phyloP scores from a whole-genome alignment of 2,888 invertebrate genomes.

The Ormyrus pomaceus region DNA sequence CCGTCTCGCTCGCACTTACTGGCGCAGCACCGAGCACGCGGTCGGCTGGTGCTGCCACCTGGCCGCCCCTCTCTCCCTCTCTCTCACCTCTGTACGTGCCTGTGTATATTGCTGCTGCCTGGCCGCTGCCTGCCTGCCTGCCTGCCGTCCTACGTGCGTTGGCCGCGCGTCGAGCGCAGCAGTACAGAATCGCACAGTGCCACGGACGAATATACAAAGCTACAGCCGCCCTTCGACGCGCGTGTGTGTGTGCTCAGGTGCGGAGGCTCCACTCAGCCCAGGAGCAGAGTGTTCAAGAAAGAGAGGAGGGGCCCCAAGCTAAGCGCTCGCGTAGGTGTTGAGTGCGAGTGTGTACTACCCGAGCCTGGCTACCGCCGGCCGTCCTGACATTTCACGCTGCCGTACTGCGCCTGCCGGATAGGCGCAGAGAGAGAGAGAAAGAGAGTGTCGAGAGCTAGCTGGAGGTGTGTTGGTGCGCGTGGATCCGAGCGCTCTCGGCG shows the following conservation, averaged over 20 bases:
- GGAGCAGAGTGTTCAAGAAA: background rate
- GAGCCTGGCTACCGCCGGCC: too few species aligned
- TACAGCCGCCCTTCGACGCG: background rate
- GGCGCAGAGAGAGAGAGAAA: background rate
- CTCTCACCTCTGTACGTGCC: background rate
- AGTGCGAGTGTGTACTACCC: too few species aligned
- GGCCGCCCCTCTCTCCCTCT: too few species aligned
- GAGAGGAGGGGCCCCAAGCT: background rate
- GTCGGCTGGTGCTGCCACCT: slow-evolving; percentile 43
- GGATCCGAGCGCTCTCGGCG: background rate
- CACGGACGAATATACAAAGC: background rate
- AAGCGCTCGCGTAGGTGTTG: slow-evolving; percentile 5
- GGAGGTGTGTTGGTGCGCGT: background rate
- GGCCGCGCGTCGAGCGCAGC: background rate
- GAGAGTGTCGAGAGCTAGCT: background rate
- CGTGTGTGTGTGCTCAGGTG: slow-evolving; percentile 28
- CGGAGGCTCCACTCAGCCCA: slow-evolving; percentile 23
- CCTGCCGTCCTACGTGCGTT: too few species aligned
- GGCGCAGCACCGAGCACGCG: background rate
- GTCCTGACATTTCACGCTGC: too few species aligned
- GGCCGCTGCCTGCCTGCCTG: background rate
- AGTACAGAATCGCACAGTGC: background rate
- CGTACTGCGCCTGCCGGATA: background rate
- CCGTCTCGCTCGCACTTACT: background rate
- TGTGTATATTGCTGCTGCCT: background rate